Base-by-base conservation (phyloP, 1,140 invertebrate species). In the Stenopsyche tienmushanensis region DNA sequence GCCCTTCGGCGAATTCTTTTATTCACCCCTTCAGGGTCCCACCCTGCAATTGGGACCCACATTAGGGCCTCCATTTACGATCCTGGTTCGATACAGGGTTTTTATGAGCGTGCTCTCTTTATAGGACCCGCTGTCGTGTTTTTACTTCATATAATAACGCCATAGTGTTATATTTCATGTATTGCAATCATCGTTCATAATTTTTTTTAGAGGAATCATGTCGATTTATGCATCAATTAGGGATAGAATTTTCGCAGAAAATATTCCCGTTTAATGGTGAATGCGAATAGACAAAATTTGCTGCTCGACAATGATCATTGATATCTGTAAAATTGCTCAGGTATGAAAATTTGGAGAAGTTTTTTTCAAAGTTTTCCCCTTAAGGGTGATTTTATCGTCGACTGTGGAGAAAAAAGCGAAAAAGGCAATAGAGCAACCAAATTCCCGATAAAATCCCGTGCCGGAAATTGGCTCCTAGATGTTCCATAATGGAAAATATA, bases 381-480 rank as follows among this genome's bases (percentile, higher is more conserved):
- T 34, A 34, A 34, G 13, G 5, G 5, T 34, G 29, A 34, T 34
- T 7, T 34, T 34, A 34, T 5, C 13, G 29, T 34, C 13, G 29
- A 5, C 29, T 7, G 29, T 7, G 29, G 24, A 49, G 23, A 58
- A 18, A 47, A 25, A 52, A 63, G 47, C n/a, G n/a, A 53, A 21
- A 29, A 60, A 26, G 39, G 64, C 55, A 60, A 66, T 66, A 41
- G 64, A 53, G 50, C 64, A 60, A 44, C 64, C 64, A 53, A 59
- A 60, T 66, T 66, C 57, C 55, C 64, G 63, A 57, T 29, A 65
- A 65, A 65, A 29, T 58, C 63, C 55, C 63, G 57, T 66, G 24
- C 57, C 55, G 64, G 64, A 66, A 66, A 66, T 66, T 66, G 64
- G 64, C 47, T 60, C 45, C 54, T 60, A 18, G 57, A 66, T 52